Evolutionary conservation across 2,888 invertebrate species (phyloP).

Genomic region (Rhingia rostrata): DNA sequence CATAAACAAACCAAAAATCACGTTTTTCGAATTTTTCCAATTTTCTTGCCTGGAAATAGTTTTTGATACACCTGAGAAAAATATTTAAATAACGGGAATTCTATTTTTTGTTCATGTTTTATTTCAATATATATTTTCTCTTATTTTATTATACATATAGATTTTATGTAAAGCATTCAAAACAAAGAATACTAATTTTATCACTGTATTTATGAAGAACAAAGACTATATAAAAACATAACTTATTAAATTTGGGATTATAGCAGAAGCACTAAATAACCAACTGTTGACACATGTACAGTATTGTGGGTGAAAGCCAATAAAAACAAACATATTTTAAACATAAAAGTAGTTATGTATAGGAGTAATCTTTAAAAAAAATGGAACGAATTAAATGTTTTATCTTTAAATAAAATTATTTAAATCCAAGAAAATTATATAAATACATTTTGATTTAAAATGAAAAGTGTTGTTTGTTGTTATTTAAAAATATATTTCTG

Average conservation of each 20-base stretch:
- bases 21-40: conserved; percentile 48
- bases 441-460: conserved; percentile 56
- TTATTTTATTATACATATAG: conserved; percentile 1
- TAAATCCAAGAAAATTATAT: conserved; percentile 49
- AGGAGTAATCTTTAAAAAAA: conserved; percentile 29
- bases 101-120: conserved; percentile 11
- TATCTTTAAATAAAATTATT: conserved; percentile 39
- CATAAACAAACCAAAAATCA: conserved; percentile 12
- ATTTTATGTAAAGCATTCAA: not conserved
- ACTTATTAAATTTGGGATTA: conserved; percentile 35
- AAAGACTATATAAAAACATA: conserved; percentile 44
- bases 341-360: conserved; percentile 15
- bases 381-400: conserved; percentile 43
- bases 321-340: conserved; percentile 26
- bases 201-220: conserved; percentile 54
- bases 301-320: conserved; percentile 50
- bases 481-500: too few relatives aligned
- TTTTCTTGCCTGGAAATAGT: conserved; percentile 58
- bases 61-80: conserved; percentile 57
- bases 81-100: conserved; percentile 19
- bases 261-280: conserved; percentile 16
- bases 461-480: not conserved
- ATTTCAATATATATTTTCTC: not conserved
- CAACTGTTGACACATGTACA: conserved; percentile 31
- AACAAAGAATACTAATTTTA: conserved; percentile 9